Evolutionary conservation across 1,140 invertebrate species (phyloP), one percentile per base, ranked within the genome.

Genomic region (Frieseomelitta varia): DNA sequence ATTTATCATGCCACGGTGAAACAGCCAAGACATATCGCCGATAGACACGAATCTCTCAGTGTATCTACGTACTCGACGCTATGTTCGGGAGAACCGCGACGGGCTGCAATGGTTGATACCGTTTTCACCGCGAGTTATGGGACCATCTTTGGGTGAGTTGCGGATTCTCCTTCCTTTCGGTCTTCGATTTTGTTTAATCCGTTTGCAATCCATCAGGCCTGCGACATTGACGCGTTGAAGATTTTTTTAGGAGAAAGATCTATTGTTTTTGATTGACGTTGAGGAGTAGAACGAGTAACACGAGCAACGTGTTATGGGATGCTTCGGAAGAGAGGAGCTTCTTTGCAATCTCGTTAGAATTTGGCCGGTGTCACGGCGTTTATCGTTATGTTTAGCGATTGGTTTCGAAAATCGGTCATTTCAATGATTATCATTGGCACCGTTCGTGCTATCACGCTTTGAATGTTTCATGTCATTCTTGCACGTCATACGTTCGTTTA

Each of bases 1-100:
- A 73, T 51, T 75, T n/a, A 51, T 67, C 51, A 75, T 56, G 72
- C n/a, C n/a, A 24, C 30, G 39, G 71, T 75, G 79, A 81, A 63
- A 19, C 19, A 21, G 55, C 6, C 1, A 27, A 51, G 27, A 34
- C 27, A 67, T 67, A 67, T 17, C 27, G 11, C 17, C 27, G 65
- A 67, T 63, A 65, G 39, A 19, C 56, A 21, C 34, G 56, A 39
- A 34, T 61, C 51, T 67, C 53, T 51, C 14, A 8, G 76, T 78
- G 75, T 1, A 47, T 47, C 39, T 39, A 14, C 27, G 27, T 21
- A 24, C 17, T 19, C 34, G 56, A n/a, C 24, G 58, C 58, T 61
- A 77, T 77, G 56, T 3, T 63, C 34, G 34, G 10, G n/a, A 47
- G 15, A 47, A 17, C 4, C 3, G 30, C 61, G 11, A 12, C 6